These are phyloP conservation scores for Pholis gunnellus DNA, from an alignment of 2,113 vertebrate genomes.

Conservation along the genomic window DNA sequence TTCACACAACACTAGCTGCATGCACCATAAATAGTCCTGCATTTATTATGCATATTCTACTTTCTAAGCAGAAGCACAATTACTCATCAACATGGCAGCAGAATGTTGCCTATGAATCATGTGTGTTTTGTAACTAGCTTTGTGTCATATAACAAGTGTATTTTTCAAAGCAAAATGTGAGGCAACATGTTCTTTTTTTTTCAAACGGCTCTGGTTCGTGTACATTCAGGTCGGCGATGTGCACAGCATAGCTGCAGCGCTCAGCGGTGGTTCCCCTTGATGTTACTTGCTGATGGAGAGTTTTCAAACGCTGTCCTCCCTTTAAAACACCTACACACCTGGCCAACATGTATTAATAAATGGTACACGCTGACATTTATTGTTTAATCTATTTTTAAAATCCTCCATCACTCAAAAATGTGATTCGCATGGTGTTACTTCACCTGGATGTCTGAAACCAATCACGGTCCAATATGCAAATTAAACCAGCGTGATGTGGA, in stretches of 20 bases:
- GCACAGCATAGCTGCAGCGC: background rate
- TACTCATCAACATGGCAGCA: constrained; percentile 60
- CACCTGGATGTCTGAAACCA: background rate
- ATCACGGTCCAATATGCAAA: background rate
- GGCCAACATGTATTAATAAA: constrained; percentile 20
- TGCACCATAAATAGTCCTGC: constrained; percentile 41
- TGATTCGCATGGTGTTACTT: background rate
- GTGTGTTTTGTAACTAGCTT: constrained; percentile 48
- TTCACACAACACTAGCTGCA: background rate
- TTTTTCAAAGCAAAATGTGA: background rate
- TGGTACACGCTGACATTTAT: constrained; percentile 22
- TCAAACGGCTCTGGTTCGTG: background rate
- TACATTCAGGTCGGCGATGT: constrained; percentile 17
- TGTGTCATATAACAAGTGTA: constrained; percentile 30
- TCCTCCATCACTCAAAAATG: constrained; percentile 3
- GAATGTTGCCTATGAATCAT: constrained; percentile 64
- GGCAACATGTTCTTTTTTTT: background rate
- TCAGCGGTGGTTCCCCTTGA: constrained; percentile 12
- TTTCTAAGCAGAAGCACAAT: constrained; percentile 48
- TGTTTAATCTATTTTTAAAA: constrained; percentile 12
- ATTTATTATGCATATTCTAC: constrained; percentile 45
- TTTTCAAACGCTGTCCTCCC: constrained; percentile 9
- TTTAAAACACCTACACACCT: constrained; percentile 13
- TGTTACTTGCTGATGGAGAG: constrained; percentile 11
- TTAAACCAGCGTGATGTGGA: background rate